These are phyloP conservation scores for Hyposoter didymator DNA, from an alignment of 2,888 invertebrate species.

Conservation along the genomic window DNA sequence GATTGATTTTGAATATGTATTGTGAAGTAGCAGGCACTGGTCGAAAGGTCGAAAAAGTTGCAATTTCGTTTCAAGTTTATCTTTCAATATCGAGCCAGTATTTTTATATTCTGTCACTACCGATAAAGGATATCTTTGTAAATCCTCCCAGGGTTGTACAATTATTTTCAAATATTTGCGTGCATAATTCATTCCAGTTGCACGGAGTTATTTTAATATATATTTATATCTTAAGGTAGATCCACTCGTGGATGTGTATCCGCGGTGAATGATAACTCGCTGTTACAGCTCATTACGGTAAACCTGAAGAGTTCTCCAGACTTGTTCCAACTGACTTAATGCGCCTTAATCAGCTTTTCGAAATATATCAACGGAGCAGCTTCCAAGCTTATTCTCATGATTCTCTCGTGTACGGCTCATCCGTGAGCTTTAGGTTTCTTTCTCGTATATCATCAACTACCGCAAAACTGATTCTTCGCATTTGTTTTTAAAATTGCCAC, in stretches of 20 bases:
- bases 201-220: conserved; percentile 34
- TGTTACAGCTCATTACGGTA: conserved; percentile 53
- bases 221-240: conserved; percentile 1
- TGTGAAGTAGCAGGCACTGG: neutral
- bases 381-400: conserved; percentile 55
- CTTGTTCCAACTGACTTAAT: conserved; percentile 18
- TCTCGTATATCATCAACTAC: neutral
- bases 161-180: conserved; percentile 24
- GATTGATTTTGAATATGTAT: neutral
- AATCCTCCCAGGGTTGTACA: conserved; percentile 13
- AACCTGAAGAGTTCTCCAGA: conserved; percentile 29
- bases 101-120: neutral
- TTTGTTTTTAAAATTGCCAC: conserved; percentile 40
- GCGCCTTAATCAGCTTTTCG: conserved; percentile 41
- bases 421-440: conserved; percentile 14
- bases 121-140: neutral
- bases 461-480: neutral
- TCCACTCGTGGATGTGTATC: conserved; percentile 48
- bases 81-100: neutral
- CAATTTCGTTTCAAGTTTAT: neutral
- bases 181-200: conserved; percentile 57
- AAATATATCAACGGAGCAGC: conserved; percentile 51
- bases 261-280: conserved; percentile 56
- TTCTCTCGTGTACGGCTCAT: conserved; percentile 42
- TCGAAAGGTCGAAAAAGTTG: neutral